A percentile compares a stretch with the other conserved stretches of the same genome.
These are phyloP conservation scores for Drosophila sturtevanti DNA, from an alignment of 1,140 invertebrate genomes.

Conservation along the genomic window DNA sequence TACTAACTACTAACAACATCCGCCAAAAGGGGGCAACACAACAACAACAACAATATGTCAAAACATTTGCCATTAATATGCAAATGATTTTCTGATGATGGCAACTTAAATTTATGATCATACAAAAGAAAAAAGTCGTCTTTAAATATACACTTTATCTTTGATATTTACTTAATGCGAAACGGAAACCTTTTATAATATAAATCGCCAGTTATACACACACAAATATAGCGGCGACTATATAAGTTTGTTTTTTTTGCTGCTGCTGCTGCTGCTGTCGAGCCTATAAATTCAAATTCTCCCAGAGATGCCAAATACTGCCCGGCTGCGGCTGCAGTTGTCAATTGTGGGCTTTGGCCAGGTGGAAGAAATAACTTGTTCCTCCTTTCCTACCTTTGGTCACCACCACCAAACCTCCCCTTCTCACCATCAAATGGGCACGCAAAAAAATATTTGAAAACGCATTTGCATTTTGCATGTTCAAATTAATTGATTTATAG, in stretches of 20 bases:
- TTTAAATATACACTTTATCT: constrained; percentile 37
- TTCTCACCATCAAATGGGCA: neutral
- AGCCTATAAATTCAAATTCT: constrained; percentile 42
- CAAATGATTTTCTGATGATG: constrained; percentile 61
- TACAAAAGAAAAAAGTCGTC: constrained; percentile 36
- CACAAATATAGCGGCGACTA: too few species aligned
- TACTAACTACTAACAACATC: constrained; percentile 48
- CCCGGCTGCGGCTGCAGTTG: constrained; percentile 31
- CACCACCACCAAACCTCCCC: neutral
- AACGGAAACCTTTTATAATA: constrained; percentile 69
- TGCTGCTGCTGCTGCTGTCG: constrained; percentile 16
- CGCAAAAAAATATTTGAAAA: constrained; percentile 28
- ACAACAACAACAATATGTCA: constrained; percentile 46
- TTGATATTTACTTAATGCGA: constrained; percentile 39
- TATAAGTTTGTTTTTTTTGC: neutral
- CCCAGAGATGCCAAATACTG: constrained; percentile 37
- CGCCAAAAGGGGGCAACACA: constrained; percentile 39
- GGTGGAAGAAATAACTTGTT: constrained; percentile 55
- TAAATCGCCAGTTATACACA: constrained; percentile 30
- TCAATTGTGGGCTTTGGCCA: constrained; percentile 46
- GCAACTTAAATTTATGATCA: constrained; percentile 52
- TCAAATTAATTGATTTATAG: constrained; percentile 78
- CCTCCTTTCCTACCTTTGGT: neutral
- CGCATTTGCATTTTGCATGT: constrained; percentile 57
- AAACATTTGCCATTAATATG: constrained; percentile 76